These are phyloP conservation scores for Conchocele bisecta DNA, from an alignment of 2,888 invertebrate genomes.

Conservation along the genomic window DNA sequence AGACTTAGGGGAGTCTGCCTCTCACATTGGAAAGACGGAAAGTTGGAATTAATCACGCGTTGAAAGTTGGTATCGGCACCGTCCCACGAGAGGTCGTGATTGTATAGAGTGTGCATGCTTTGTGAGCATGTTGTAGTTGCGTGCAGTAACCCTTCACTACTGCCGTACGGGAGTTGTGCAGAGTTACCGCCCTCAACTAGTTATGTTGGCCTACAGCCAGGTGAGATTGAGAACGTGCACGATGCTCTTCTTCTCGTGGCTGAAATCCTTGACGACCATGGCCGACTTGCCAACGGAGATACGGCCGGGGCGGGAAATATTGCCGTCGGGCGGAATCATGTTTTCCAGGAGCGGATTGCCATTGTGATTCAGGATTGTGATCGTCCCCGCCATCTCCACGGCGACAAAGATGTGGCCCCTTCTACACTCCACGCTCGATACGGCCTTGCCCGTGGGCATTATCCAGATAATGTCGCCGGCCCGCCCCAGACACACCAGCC, in stretches of 20 bases:
- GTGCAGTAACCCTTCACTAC: no score
- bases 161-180: no score
- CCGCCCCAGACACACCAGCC: slow-evolving; percentile 47
- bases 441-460: slow-evolving; percentile 23
- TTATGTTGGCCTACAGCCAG: no score
- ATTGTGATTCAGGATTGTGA: slow-evolving; percentile 44
- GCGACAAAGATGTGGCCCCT: slow-evolving; percentile 47
- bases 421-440: slow-evolving; percentile 44
- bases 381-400: slow-evolving; percentile 43
- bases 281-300: slow-evolving; percentile 49
- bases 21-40: no score
- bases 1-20: no score
- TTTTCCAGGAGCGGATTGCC: slow-evolving; percentile 55
- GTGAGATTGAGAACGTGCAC: slow-evolving; percentile 49
- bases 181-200: no score
- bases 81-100: no score
- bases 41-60: no score
- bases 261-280: slow-evolving; percentile 49
- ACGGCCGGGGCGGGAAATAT: slow-evolving; percentile 34
- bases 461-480: slow-evolving; percentile 60
- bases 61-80: no score
- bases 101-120: no score
- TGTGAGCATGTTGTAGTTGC: no score
- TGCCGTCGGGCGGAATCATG: slow-evolving; percentile 45
- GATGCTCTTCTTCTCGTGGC: slow-evolving; percentile 50